Evolutionary conservation across 2,888 invertebrate species (phyloP).

Genomic region (Hipparchia semele): DNA sequence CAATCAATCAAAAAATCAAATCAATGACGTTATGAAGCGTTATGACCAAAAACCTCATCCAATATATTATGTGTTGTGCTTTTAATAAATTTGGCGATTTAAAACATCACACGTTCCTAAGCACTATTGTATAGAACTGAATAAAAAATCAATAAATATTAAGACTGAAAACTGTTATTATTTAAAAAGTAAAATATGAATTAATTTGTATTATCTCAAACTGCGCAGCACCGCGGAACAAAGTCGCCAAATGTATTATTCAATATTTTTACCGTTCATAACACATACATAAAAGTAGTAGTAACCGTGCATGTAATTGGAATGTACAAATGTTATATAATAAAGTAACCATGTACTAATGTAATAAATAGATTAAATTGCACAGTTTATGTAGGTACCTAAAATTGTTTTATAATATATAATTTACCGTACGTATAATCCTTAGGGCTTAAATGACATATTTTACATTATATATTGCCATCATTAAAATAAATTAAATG

Average conservation of each 20-base stretch:
- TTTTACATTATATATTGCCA: slow-evolving; percentile 37
- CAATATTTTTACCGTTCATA: not conserved
- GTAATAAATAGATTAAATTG: slow-evolving; percentile 19
- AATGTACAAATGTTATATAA: slow-evolving; percentile 26
- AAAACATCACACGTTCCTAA: not conserved
- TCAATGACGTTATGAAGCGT: slow-evolving; percentile 30
- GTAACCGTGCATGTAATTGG: slow-evolving; percentile 17
- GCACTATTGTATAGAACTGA: slow-evolving; percentile 11
- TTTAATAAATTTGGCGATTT: slow-evolving; percentile 28
- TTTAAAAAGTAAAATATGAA: slow-evolving; percentile 8
- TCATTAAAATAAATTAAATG: slow-evolving; percentile 42
- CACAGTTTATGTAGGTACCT: slow-evolving; percentile 12
- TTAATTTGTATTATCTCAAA: slow-evolving; percentile 2
- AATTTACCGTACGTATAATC: slow-evolving; percentile 40
- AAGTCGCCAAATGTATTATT: slow-evolving; percentile 20
- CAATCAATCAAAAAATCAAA: no score
- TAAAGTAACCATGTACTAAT: slow-evolving; percentile 20
- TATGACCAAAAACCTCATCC: slow-evolving; percentile 16
- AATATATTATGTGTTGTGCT: not conserved
- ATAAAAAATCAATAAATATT: slow-evolving; percentile 10
- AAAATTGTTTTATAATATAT: slow-evolving; percentile 17
- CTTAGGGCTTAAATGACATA: slow-evolving; percentile 37
- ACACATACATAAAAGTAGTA: slow-evolving; percentile 4
- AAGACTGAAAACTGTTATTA: slow-evolving; percentile 20
- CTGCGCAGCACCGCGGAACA: slow-evolving; percentile 3